phyloP scores from a whole-genome alignment of 2,113 vertebrate genomes.

The Trachemys scripta region DNA sequence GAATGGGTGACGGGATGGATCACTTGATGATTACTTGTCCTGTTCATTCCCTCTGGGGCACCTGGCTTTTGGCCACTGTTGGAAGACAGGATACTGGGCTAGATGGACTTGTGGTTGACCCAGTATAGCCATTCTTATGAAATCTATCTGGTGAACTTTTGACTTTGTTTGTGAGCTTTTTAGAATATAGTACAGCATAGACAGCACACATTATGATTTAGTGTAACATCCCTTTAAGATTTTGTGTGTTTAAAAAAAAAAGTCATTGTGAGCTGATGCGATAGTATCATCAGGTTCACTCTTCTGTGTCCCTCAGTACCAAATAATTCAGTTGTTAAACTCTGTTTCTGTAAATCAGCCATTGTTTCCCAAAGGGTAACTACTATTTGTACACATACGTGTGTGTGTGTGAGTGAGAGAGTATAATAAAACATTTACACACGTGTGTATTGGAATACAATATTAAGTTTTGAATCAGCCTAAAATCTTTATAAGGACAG shows the following conservation, averaged over 20 bases:
- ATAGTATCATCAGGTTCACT: conserved; percentile 24
- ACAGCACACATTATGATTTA: conserved; percentile 25
- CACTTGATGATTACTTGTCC: too few relatives aligned
- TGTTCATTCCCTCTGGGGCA: too few relatives aligned
- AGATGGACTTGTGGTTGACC: too few relatives aligned
- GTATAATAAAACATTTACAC: not conserved
- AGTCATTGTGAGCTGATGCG: conserved; percentile 12
- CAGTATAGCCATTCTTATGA: not conserved
- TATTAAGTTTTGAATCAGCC: not conserved
- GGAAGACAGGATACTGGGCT: too few relatives aligned
- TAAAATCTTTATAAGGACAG: not conserved
- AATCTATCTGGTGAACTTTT: not conserved
- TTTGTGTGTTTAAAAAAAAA: not conserved
- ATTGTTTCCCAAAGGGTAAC: conserved; percentile 58
- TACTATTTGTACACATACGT: conserved; percentile 24
- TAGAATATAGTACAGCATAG: not conserved
- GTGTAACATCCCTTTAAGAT: conserved; percentile 43
- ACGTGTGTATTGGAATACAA: not conserved
- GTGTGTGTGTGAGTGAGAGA: too few relatives aligned
- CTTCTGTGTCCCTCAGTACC: conserved; percentile 34
- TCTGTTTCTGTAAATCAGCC: conserved; percentile 53
- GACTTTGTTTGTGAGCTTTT: conserved; percentile 39
- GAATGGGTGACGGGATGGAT: too few relatives aligned
- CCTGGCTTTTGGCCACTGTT: too few relatives aligned
- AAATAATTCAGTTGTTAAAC: conserved; percentile 45